Evolutionary conservation across 2,888 invertebrate genomes (phyloP).

Genomic region (Trypoxylon attenuatum): DNA sequence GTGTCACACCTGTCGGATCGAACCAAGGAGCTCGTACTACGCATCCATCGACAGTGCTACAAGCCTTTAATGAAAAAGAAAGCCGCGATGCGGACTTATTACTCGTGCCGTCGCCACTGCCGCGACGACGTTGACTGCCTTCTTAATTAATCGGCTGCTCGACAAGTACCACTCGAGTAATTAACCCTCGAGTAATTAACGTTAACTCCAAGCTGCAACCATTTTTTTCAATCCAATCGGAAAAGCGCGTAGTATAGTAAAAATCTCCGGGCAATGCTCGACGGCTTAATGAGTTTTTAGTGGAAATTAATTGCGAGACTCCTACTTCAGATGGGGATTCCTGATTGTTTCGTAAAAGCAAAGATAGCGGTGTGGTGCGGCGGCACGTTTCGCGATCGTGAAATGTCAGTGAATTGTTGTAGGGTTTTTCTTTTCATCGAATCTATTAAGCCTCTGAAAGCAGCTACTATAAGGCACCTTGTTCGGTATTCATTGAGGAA

Average conservation of each 20-base stretch:
- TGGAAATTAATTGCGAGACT: not conserved
- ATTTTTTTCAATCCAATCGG: slow-evolving; percentile 4
- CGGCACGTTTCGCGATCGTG: not conserved
- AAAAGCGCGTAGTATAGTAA: not conserved
- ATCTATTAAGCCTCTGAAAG: too few relatives aligned
- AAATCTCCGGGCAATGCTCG: not conserved
- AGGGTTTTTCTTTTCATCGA: slow-evolving; percentile 2
- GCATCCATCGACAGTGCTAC: not conserved
- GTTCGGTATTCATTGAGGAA: too few relatives aligned
- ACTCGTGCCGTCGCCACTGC: not conserved
- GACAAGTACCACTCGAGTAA: slow-evolving; percentile 17
- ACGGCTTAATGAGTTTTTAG: not conserved
- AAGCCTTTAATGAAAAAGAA: not conserved
- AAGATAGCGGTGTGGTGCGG: not conserved
- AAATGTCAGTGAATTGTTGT: not conserved
- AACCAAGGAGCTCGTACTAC: slow-evolving; percentile 12
- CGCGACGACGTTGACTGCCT: slow-evolving; percentile 2
- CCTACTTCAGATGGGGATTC: too few relatives aligned
- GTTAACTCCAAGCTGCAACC: too few relatives aligned
- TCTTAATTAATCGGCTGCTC: slow-evolving; percentile 33
- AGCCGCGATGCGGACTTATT: slow-evolving; percentile 18
- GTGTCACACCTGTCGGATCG: slow-evolving; percentile 26
- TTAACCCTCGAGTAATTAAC: slow-evolving; percentile 33
- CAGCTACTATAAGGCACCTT: too few relatives aligned
- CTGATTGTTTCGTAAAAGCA: not conserved